Evolutionary conservation across 2,113 vertebrate genomes (phyloP).

Genomic region (Alligator sinensis): DNA sequence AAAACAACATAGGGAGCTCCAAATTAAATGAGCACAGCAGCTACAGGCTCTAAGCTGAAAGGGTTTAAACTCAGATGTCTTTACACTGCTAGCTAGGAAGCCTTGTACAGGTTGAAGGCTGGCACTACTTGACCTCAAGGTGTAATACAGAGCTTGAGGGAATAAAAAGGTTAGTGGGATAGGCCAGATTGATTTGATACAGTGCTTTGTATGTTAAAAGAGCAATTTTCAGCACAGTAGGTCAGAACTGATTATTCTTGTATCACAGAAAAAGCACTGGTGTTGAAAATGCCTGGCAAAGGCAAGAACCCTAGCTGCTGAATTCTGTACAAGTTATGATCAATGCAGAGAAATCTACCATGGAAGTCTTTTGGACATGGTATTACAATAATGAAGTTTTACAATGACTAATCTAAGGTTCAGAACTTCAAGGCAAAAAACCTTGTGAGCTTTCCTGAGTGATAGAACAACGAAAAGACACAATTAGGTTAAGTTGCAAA

Average conservation of each 20-base stretch:
- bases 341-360: neutral
- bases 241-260: neutral
- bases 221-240: neutral
- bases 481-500: neutral
- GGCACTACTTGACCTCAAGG: neutral
- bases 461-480: neutral
- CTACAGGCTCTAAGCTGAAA: neutral
- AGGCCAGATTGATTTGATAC: neutral
- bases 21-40: neutral
- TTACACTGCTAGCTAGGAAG: constrained; percentile 10
- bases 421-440: neutral
- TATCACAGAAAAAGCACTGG: neutral
- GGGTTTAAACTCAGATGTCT: constrained; percentile 7
- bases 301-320: neutral
- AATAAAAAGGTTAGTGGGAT: neutral
- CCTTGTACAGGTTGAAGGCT: neutral
- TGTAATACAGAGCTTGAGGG: neutral
- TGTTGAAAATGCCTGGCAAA: neutral
- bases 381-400: neutral
- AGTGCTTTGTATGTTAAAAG: neutral
- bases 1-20: neutral
- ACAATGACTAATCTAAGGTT: neutral
- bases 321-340: neutral
- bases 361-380: neutral
- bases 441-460: neutral